Conservation (phyloP, 2,888 invertebrate species). For the Zonitis immaculata region DNA sequence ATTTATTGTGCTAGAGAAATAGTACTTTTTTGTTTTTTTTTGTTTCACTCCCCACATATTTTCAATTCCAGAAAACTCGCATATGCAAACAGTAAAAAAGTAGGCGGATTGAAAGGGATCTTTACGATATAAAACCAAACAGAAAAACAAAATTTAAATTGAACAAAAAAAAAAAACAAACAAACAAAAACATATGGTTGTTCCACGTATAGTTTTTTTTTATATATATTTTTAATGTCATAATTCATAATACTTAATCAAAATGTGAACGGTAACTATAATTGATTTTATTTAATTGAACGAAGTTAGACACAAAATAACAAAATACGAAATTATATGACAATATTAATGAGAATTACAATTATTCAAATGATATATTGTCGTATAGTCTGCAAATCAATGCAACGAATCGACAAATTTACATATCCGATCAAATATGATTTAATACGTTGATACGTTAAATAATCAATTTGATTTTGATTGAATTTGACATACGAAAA, state of each 20-base stretch:
- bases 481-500: conserved; percentile 8
- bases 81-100: neutral
- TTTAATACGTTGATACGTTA: conserved; percentile 21
- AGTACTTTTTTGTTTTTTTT: too few relatives aligned
- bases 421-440: conserved; percentile 23
- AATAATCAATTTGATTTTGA: conserved; percentile 23
- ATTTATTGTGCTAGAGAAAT: conserved; percentile 10
- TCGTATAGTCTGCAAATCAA: conserved; percentile 16
- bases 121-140: neutral
- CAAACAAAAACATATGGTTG: too few relatives aligned
- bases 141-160: neutral
- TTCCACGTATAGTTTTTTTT: too few relatives aligned
- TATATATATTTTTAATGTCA: too few relatives aligned
- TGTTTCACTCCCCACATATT: too few relatives aligned
- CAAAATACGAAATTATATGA: neutral
- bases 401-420: conserved; percentile 23
- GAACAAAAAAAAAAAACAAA: neutral
- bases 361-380: conserved; percentile 22
- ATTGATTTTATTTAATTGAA: neutral
- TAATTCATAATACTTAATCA: too few relatives aligned
- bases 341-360: conserved; percentile 14
- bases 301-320: neutral
- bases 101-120: neutral
- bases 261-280: neutral
- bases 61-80: too few relatives aligned